A percentile compares a stretch with the other conserved stretches of the same genome.
Conservation (phyloP, 2,797 vertebrate species). For the Cyclopterus lumpus region DNA sequence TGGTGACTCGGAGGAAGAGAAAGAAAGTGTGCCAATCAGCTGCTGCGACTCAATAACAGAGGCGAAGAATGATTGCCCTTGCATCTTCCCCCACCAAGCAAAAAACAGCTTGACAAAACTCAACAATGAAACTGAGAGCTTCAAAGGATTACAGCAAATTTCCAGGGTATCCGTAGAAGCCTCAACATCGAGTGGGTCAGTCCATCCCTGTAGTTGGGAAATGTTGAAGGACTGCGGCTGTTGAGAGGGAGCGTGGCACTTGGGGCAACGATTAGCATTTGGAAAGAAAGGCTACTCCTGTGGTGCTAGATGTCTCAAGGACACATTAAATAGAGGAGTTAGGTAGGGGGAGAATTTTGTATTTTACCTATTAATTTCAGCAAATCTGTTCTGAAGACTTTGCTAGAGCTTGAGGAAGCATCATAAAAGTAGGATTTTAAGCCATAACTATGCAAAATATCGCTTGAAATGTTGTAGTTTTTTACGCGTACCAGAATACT, state of each 20-base stretch:
- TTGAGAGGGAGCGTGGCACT: constrained; percentile 45
- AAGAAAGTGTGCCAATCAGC: constrained; percentile 36
- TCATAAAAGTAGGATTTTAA: constrained; percentile 44
- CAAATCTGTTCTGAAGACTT: constrained; percentile 59
- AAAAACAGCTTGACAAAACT: constrained; percentile 36
- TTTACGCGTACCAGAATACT: background rate
- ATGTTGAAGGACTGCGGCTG: constrained; percentile 29
- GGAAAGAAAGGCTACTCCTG: constrained; percentile 51
- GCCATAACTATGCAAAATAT: background rate
- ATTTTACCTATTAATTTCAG: constrained; percentile 62
- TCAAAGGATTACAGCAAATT: constrained; percentile 19
- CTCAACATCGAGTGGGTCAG: constrained; percentile 44
- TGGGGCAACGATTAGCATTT: constrained; percentile 63
- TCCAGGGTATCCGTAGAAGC: constrained; percentile 20
- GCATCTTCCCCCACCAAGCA: constrained; percentile 17
- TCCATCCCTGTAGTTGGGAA: constrained; percentile 27
- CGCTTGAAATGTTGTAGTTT: background rate
- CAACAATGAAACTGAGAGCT: constrained; percentile 31
- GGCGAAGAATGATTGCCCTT: constrained; percentile 29
- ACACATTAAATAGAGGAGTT: constrained; percentile 63
- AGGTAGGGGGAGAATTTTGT: background rate
- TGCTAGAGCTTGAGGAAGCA: constrained; percentile 35
- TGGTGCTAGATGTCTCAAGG: constrained; percentile 56
- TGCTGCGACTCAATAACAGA: constrained; percentile 41
- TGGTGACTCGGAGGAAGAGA: constrained; percentile 23